Evolutionary conservation across 2,113 vertebrate species (phyloP).

Genomic region (Oreochromis spilurus): DNA sequence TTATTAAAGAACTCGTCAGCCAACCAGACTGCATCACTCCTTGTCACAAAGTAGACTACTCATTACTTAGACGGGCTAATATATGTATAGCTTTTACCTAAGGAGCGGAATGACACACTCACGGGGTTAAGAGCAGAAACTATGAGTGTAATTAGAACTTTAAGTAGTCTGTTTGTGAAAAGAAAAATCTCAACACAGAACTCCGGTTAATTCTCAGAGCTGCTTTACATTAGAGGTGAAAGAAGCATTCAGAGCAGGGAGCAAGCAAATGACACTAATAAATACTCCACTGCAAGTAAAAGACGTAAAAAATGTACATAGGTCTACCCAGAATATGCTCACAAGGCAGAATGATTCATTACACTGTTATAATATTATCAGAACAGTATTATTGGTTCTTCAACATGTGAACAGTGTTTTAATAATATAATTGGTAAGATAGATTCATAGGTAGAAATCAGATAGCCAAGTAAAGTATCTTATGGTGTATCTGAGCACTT

Average conservation of each 20-base stretch:
- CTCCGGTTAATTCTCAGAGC: neutral
- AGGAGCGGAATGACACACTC: neutral
- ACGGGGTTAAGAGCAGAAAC: neutral
- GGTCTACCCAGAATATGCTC: neutral
- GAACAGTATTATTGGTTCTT: neutral
- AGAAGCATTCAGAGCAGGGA: neutral
- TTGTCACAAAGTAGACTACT: neutral
- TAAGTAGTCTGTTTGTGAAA: neutral
- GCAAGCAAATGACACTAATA: neutral
- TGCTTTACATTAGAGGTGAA: neutral
- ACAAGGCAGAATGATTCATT: neutral
- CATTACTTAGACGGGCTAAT: neutral
- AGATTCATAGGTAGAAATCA: neutral
- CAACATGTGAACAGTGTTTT: neutral
- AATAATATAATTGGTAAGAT: neutral
- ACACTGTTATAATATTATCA: neutral
- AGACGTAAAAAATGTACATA: neutral
- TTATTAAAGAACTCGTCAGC: neutral
- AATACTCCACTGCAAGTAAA: neutral
- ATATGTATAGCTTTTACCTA: neutral
- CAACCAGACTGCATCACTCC: neutral
- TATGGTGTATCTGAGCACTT: neutral
- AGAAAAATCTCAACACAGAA: neutral
- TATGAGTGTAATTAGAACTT: neutral
- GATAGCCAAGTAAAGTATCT: neutral